Conservation (phyloP, 2,888 invertebrate genomes). For the Caenorhabditis afra region DNA sequence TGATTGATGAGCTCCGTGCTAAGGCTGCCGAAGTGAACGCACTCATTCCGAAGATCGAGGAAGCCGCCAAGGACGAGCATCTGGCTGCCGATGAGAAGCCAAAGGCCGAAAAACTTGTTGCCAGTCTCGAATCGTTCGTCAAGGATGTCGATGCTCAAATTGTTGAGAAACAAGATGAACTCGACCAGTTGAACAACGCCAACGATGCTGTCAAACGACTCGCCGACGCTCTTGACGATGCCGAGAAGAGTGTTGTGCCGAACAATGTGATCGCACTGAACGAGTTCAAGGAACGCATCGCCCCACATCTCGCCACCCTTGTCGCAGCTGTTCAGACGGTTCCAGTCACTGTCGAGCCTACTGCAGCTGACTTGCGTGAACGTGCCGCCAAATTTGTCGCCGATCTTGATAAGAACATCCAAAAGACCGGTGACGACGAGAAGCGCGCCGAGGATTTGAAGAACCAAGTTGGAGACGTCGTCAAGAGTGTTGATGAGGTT, state of each 20-base stretch:
- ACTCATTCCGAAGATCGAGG: slow-evolving; percentile 59
- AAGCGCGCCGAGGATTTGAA: slow-evolving; percentile 52
- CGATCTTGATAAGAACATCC: slow-evolving; percentile 43
- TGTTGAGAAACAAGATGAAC: slow-evolving; percentile 55
- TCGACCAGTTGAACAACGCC: slow-evolving; percentile 60
- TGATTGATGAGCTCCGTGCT: slow-evolving; percentile 44
- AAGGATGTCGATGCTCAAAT: slow-evolving; percentile 53
- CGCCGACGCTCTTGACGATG: slow-evolving; percentile 61
- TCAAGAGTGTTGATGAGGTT: slow-evolving; percentile 30
- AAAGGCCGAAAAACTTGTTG: slow-evolving; percentile 55
- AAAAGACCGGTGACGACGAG: slow-evolving; percentile 46
- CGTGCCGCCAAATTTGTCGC: slow-evolving; percentile 50
- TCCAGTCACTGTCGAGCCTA: slow-evolving; percentile 45
- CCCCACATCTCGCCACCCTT: slow-evolving; percentile 46
- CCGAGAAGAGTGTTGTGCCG: slow-evolving; percentile 39
- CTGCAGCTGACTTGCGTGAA: slow-evolving; percentile 37
- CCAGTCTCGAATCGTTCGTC: slow-evolving; percentile 47
- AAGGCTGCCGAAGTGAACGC: slow-evolving; percentile 53
- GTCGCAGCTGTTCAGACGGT: slow-evolving; percentile 42
- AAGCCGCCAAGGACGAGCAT: slow-evolving; percentile 51
- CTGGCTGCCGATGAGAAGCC: slow-evolving; percentile 51
- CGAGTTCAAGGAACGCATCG: slow-evolving; percentile 52
- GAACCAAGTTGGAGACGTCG: slow-evolving; percentile 33
- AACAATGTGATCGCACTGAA: slow-evolving; percentile 46
- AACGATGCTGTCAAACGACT: slow-evolving; percentile 56